A percentile compares a stretch with the other conserved stretches of the same genome.
phyloP scores from a whole-genome alignment of 2,113 vertebrate species.

The Antechinus flavipes region DNA sequence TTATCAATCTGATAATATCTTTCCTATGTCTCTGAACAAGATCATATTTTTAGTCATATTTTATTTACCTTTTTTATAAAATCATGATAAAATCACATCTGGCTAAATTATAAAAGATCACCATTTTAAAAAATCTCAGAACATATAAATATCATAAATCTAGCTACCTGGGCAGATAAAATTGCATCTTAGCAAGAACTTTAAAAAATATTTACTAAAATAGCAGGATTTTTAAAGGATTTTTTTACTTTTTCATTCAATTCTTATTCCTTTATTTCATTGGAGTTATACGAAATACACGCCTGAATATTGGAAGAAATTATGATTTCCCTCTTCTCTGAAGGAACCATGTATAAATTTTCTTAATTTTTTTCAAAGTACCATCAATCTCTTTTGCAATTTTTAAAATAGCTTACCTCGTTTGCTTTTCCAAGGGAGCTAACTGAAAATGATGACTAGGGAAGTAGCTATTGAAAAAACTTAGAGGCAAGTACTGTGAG shows the following conservation, averaged over 20 bases:
- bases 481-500: not conserved
- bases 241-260: conserved; percentile 36
- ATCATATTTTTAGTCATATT: conserved; percentile 78
- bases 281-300: conserved; percentile 57
- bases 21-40: conserved; percentile 64
- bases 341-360: conserved; percentile 10
- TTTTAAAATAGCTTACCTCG: not conserved
- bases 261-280: conserved; percentile 19
- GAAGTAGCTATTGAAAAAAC: conserved; percentile 48
- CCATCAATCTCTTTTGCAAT: conserved; percentile 14
- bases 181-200: conserved; percentile 78
- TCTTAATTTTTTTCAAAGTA: conserved; percentile 16
- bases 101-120: conserved; percentile 77
- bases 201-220: conserved; percentile 80
- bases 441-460: not conserved
- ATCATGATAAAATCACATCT: conserved; percentile 81
- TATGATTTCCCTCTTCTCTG: conserved; percentile 47
- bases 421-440: conserved; percentile 11
- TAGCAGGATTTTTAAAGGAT: conserved; percentile 74
- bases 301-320: conserved; percentile 53
- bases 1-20: conserved; percentile 72
- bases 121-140: conserved; percentile 80
- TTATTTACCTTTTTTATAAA: conserved; percentile 67
- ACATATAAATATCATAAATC: conserved; percentile 84
- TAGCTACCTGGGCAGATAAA: conserved; percentile 77